A percentile compares a stretch with the other conserved stretches of the same genome.
Conservation (phyloP, 2,113 vertebrate species). For the Hypanus sabinus region DNA sequence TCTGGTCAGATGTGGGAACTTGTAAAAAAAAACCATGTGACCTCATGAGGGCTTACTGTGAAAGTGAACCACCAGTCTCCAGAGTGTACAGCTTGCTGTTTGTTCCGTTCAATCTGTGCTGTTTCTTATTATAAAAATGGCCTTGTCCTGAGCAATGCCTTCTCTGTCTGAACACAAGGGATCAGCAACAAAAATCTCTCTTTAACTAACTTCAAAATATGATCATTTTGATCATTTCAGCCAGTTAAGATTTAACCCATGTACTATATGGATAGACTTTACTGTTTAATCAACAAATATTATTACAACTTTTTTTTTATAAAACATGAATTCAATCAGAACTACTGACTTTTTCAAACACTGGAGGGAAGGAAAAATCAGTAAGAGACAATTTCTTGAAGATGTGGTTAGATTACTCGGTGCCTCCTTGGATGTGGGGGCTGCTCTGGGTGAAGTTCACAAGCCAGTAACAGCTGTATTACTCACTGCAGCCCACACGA, state of each 20-base stretch:
- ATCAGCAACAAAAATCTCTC: background rate
- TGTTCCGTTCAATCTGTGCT: background rate
- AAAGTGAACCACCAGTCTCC: background rate
- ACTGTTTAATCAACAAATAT: background rate
- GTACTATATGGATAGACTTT: too few species aligned
- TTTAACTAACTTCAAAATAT: background rate
- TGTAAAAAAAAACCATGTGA: background rate
- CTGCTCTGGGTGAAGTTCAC: slow-evolving; percentile 21
- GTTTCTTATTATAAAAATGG: background rate
- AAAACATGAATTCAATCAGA: background rate
- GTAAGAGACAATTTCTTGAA: background rate
- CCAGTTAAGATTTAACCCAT: background rate
- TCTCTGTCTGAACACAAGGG: background rate
- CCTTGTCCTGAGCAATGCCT: background rate
- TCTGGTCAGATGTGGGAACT: background rate
- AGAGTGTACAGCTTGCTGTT: background rate
- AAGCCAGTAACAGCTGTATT: background rate
- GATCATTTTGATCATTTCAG: background rate
- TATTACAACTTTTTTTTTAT: background rate
- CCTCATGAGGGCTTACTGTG: background rate
- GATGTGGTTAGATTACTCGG: background rate
- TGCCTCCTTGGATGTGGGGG: background rate
- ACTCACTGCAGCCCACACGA: slow-evolving; percentile 18
- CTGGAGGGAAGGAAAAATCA: background rate
- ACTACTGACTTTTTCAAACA: background rate